Evolutionary conservation across 2,888 invertebrate species (phyloP).

Genomic region (Sinopyrophorus schimmeli): DNA sequence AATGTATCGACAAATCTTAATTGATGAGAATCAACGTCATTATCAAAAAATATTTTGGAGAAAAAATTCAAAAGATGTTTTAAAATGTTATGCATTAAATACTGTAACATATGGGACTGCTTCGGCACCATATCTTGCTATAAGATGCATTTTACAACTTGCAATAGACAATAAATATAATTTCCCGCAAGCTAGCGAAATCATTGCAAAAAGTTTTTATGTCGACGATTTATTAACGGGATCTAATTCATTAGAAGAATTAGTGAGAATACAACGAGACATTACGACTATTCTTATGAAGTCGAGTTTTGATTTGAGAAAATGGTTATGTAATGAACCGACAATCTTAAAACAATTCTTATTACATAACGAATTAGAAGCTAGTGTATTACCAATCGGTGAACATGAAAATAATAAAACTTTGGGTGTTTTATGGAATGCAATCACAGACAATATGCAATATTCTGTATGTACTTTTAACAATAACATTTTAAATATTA

Average conservation of each 20-base stretch:
- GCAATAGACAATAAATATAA: constrained; percentile 23
- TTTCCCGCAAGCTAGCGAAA: constrained; percentile 21
- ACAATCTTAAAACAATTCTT: not conserved
- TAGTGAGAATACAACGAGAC: constrained; percentile 23
- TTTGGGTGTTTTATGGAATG: constrained; percentile 19
- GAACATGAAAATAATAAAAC: constrained; percentile 10
- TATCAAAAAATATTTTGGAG: constrained; percentile 34
- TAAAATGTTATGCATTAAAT: constrained; percentile 25
- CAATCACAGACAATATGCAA: constrained; percentile 14
- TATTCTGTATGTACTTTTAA: constrained; percentile 5
- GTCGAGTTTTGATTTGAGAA: constrained; percentile 29
- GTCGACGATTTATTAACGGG: constrained; percentile 35
- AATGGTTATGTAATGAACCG: constrained; percentile 19
- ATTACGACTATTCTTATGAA: constrained; percentile 19
- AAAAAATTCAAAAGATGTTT: constrained; percentile 8
- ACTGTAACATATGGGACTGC: constrained; percentile 35
- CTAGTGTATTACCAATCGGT: constrained; percentile 16
- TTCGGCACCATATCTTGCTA: constrained; percentile 31
- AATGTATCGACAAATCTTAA: constrained; percentile 35
- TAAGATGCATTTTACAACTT: constrained; percentile 28
- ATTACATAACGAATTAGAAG: not conserved
- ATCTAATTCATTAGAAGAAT: constrained; percentile 16
- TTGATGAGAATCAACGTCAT: constrained; percentile 23
- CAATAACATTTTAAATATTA: not conserved
- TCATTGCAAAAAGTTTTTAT: constrained; percentile 29